Percentiles rank a stretch among this genome's conserved stretches.
These are phyloP conservation scores for Sebastes baramenuke DNA, from an alignment of 2,797 vertebrate genomes.

Conservation along the genomic window DNA sequence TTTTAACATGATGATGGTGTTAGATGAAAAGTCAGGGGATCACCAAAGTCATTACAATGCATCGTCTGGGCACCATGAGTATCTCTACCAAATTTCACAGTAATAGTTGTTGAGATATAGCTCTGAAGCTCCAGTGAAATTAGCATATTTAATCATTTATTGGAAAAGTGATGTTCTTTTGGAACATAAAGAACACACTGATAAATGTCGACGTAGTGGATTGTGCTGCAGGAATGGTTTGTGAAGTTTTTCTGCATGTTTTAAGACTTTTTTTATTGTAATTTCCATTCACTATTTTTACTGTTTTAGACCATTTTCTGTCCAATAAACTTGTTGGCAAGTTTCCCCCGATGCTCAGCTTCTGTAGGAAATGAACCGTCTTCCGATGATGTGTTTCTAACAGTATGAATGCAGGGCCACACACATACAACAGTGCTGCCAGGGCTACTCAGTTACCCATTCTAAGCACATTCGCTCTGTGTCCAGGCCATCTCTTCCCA, in stretches of 20 bases:
- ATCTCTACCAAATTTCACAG: background rate
- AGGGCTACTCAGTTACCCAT: constrained; percentile 13
- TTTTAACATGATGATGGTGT: background rate
- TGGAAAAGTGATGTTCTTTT: background rate
- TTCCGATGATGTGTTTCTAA: background rate
- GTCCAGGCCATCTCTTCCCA: constrained; percentile 27
- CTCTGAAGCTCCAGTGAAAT: background rate
- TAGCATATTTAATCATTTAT: background rate
- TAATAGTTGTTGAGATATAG: background rate
- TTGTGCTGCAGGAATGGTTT: background rate
- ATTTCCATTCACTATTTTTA: background rate
- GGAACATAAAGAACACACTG: background rate
- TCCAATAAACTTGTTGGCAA: constrained; percentile 5
- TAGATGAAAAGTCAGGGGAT: background rate
- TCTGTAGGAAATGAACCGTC: constrained; percentile 10
- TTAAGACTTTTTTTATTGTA: background rate
- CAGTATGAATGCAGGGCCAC: constrained; percentile 31
- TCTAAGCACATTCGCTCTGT: constrained; percentile 7
- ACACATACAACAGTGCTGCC: constrained; percentile 35
- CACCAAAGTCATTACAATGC: background rate
- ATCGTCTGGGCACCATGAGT: background rate
- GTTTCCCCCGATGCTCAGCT: constrained; percentile 1
- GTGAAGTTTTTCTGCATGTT: background rate
- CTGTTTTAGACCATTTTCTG: background rate
- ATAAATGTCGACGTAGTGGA: background rate